Base-by-base conservation (phyloP, 2,113 vertebrate species). In the Gnathonemus longibarbis region DNA sequence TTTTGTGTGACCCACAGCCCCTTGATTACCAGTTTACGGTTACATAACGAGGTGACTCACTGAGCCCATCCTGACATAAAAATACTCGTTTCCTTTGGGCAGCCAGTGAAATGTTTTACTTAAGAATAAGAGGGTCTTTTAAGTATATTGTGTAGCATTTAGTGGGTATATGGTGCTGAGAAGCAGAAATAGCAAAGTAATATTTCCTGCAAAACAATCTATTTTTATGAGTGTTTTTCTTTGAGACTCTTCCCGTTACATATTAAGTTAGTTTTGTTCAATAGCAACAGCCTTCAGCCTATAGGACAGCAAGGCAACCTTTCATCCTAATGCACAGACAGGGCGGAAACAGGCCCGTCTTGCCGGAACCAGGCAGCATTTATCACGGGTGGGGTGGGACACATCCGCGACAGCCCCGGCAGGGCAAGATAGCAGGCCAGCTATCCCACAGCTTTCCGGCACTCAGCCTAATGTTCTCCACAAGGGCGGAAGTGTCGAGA, bases 201-300 rank as follows among this genome's bases (percentile, higher is more conserved):
- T 39, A 31, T 87, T 87, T 87, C 85, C 85, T 35, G 85, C 35
- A 50, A 31, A 45, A 66, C 53, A 88, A 88, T 66, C 87, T 66
- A 31, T 88, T 62, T 66, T 46, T 58, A 53, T 24, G 42, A 66
- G 35, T 56, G 1, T 46, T 46, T 45, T 88, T 62, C 15, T 56
- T 50, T 56, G 48, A 87, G 39, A 87, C 50, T 87, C 50, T 87
- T 87, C 31, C 27, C 9, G 50, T 87, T 53, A 39, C 13, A 19
- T 56, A 35, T 53, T 6, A 53, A 53, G n/a, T 62, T 56, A 66
- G 35, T 31, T n/a, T 46, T 46, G 7, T 87, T 53, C 87, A n/a
- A 42, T 62, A 27, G 56, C 39, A 8, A 53, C 19, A 11, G 31
- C 24, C 86, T 56, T 24, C 35, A 39, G 17, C 56, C 86, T 42